Evolutionary conservation across 1,140 invertebrate species (phyloP), one percentile per base, ranked within the genome.

Genomic region (Asobara japonica): DNA sequence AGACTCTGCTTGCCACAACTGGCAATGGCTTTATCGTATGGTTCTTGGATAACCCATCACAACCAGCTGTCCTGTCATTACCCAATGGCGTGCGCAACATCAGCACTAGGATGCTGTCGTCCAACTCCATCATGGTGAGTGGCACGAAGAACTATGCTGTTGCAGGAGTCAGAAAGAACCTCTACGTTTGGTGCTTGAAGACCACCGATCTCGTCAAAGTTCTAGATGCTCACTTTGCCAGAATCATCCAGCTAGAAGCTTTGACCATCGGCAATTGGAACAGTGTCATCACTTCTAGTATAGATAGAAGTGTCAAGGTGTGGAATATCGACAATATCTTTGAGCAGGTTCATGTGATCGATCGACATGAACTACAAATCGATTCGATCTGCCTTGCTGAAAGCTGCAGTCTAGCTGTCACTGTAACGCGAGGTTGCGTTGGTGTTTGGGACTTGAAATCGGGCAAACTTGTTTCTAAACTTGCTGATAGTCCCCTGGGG

Each of bases 311-410:
- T 0, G 97, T 99, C 0, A 98, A 99, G 89, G 97, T 99, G 0
- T 99, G 98, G 98, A 99, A 99, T 85, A 97, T 99, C 71, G 97
- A 99, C 82, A 99, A 99, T 82, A 98, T 99, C 79, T 97, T 98
- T 81, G 97, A 99, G 82, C 96, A 98, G 88, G 97, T 99, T 3
- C 95, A 98, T 83, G 94, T 96, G 16, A 97, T 99, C 74, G 96
- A 99, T 80, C 89, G 97, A 56, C 96, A 98, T 83, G 98, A 99
- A 83, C 88, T 98, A 61, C 96, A 97, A 78, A 96, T 99, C 69
- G 97, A 99, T 85, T 92, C 93, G 22, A 94, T 99, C 22, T 93
- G 93, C 77, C 87, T 96, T 64, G 94, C 93, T 1, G 90, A 93
- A 56, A 90, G 91, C 73, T 90, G 92, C 36, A 89, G 90, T 33